Evolutionary conservation across 2,797 vertebrate species (phyloP), one percentile per base, ranked within the genome.

Genomic region (Xiphorhynchus erythropygius): DNA sequence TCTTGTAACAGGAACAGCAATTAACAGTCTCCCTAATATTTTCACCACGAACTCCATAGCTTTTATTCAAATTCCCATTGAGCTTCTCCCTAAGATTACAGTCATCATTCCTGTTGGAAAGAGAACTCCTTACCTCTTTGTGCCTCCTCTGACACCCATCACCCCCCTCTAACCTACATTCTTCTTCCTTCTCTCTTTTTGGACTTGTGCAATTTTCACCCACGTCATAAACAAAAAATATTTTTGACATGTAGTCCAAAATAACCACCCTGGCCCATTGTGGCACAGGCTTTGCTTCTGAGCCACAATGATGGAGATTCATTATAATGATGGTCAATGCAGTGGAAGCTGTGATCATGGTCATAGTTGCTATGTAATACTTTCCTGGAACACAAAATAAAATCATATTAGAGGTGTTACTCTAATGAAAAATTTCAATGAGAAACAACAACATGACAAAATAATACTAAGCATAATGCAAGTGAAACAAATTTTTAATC

Each of bases 311-410:
- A 95, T 99, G 99, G 90, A 99, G 99, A 73, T 99, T 99, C 99
- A 99, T 99, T 94, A 99, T 99, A 96, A 99, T 99, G 94, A 99
- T 99, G 7, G 99, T 99, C 96, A 99, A 52, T 8, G 99, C 99
- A 2, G 99, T 99, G 68, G 99, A 99, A 44, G 99, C 99, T 32
- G 99, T 99, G 97, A 99, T 99, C 98, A 99, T 98, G 28, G 99
- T 99, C 99, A 99, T 99, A 6, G 99, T 99, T 81, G 99, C 99
- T 78, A 99, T 99, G 96, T 99, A 99, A 96, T 99, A 99, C 95
- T 99, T 99, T 28, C 99, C 99, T 99, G 83, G 32, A 97, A 95
- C 57, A 52, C 33, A 91, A 85, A 94, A 84, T 18, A 70, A 82
- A 91, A 57, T 18, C 2, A 32, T 42, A 59, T 83, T 86, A 55